Conservation (phyloP, 2,888 invertebrate genomes). For the Agelastica alni region DNA sequence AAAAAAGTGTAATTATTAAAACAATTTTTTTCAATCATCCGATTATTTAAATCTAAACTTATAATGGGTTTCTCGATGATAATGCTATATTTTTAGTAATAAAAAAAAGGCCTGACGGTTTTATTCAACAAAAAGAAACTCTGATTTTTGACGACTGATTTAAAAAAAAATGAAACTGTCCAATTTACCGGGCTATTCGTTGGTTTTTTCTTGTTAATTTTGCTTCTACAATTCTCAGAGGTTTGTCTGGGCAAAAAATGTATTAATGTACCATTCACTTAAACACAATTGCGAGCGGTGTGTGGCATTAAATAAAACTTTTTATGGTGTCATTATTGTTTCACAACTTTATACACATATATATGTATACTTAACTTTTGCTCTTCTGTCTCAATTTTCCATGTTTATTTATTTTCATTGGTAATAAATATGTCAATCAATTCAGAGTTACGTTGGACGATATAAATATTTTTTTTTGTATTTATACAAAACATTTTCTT, state of each 20-base stretch:
- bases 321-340: conserved; percentile 41
- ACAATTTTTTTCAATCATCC: too few relatives aligned
- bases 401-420: conserved; percentile 4
- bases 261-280: conserved; percentile 54
- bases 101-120: too few relatives aligned
- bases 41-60: too few relatives aligned
- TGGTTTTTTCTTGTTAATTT: conserved; percentile 43
- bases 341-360: conserved; percentile 34
- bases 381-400: conserved; percentile 9
- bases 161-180: conserved; percentile 15
- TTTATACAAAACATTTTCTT: too few relatives aligned
- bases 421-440: not conserved
- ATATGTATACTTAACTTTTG: conserved; percentile 27
- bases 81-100: too few relatives aligned
- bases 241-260: conserved; percentile 47
- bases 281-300: conserved; percentile 53
- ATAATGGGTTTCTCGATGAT: too few relatives aligned
- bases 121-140: too few relatives aligned
- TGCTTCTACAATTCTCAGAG: conserved; percentile 51
- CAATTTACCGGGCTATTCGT: conserved; percentile 29
- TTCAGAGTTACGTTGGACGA: too few relatives aligned
- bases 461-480: too few relatives aligned
- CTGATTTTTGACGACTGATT: too few relatives aligned
- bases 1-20: too few relatives aligned
- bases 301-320: conserved; percentile 44